Evolutionary conservation across 2,888 invertebrate genomes (phyloP).

Genomic region (Mimachlamys varia): DNA sequence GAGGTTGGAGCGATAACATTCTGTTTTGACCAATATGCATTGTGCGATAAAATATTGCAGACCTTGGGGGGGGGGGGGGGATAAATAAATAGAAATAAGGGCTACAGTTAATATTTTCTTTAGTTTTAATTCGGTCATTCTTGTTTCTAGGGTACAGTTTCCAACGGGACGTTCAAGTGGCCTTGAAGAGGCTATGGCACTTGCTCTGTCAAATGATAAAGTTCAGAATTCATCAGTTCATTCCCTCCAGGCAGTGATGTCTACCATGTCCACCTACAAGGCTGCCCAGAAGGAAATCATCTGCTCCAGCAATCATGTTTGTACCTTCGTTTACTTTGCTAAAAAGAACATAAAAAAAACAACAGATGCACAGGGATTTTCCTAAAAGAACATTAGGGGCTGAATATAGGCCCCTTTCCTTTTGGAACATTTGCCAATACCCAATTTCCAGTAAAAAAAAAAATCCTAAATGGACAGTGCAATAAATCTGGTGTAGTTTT

Average conservation of each 20-base stretch:
- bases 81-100: too few relatives aligned
- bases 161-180: conserved; percentile 65
- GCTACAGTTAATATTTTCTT: not conserved
- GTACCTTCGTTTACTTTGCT: not conserved
- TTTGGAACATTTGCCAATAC: too few relatives aligned
- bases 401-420: too few relatives aligned
- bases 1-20: too few relatives aligned
- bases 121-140: not conserved
- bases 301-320: conserved; percentile 27
- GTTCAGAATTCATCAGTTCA: conserved; percentile 64
- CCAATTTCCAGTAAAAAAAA: too few relatives aligned
- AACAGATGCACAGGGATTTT: too few relatives aligned
- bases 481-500: too few relatives aligned
- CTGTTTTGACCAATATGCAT: too few relatives aligned
- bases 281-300: conserved; percentile 72
- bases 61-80: too few relatives aligned
- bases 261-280: conserved; percentile 66
- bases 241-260: conserved; percentile 66
- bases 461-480: too few relatives aligned
- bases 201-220: conserved; percentile 62
- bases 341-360: not conserved
- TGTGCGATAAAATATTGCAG: too few relatives aligned
- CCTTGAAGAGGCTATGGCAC: conserved; percentile 68
- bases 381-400: too few relatives aligned
- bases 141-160: conserved; percentile 68